Base-by-base conservation (phyloP, 2,888 invertebrate genomes). In the Vanessa cardui region DNA sequence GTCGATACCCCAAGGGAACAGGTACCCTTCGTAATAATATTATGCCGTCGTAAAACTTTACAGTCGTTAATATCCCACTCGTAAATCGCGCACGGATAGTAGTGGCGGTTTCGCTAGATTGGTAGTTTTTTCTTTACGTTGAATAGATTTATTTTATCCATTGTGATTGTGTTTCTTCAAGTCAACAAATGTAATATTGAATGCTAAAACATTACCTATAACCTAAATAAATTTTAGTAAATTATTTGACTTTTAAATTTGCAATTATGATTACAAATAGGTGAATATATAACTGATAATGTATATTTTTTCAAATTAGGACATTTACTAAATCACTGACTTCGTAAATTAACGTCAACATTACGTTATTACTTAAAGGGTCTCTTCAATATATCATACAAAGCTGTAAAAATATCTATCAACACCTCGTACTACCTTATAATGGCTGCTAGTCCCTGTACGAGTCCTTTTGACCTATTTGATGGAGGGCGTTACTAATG, bases 11-110 rank as follows among this genome's bases (percentile, higher is more conserved):
- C n/a, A 15, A 33, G 54, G 56, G 54, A 46, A 46, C 54, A 56
- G 50, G 58, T 54, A 45, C 12, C 46, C n/a, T 39, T 39, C 50
- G 59, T 83, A 82, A 84, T 81, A 82, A 76, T 80, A 81, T 85
- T 81, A 83, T 77, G 68, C 72, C 63, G 77, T 77, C 82, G 85
- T 84, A 84, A 85, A 83, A 82, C 79, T 79, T 80, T 74, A 75
- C 72, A 75, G 77, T 73, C 76, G 76, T 80, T 84, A 81, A 83
- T 83, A 66, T 62, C 62, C 44, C 82, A 66, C 65, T 77, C 80
- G 77, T 83, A 84, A 84, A 83, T 80, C 80, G 75, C 74, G 71
- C 73, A 67, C 69, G 74, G 73, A 78, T 79, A 77, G 77, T 62
- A 50, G 31, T 44, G 47, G 62, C 39, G 39, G 39, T 47, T 56